Conservation (phyloP, 2,113 vertebrate genomes). For the Muscicapa adusta region DNA sequence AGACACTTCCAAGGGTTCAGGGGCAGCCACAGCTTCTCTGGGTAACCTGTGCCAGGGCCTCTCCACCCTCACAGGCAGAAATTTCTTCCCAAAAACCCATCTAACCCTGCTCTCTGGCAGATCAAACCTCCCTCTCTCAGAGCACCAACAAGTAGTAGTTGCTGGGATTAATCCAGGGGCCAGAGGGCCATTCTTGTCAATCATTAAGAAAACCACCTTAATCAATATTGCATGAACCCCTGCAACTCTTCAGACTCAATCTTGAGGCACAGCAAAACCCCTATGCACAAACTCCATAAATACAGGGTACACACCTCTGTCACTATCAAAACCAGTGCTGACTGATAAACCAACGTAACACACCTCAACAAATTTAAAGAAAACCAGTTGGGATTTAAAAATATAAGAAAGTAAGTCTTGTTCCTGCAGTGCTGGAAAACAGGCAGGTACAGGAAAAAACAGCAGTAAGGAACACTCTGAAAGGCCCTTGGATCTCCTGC, state of each 20-base stretch:
- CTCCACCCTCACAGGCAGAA: not conserved
- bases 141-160: not conserved
- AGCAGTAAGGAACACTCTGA: not conserved
- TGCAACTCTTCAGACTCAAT: not conserved
- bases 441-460: not conserved
- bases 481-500: not conserved
- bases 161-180: not conserved
- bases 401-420: not conserved
- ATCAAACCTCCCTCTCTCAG: not conserved
- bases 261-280: not conserved
- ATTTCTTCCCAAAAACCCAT: not conserved
- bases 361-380: not conserved
- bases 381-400: not conserved
- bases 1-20: not conserved
- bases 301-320: not conserved
- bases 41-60: not conserved
- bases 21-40: not conserved
- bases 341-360: accelerated
- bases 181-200: not conserved
- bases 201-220: not conserved
- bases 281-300: not conserved
- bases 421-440: not conserved
- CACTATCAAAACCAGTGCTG: not conserved
- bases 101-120: not conserved
- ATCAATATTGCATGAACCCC: not conserved